Conservation (phyloP, 2,113 vertebrate genomes). For the Myotis davidii region DNA sequence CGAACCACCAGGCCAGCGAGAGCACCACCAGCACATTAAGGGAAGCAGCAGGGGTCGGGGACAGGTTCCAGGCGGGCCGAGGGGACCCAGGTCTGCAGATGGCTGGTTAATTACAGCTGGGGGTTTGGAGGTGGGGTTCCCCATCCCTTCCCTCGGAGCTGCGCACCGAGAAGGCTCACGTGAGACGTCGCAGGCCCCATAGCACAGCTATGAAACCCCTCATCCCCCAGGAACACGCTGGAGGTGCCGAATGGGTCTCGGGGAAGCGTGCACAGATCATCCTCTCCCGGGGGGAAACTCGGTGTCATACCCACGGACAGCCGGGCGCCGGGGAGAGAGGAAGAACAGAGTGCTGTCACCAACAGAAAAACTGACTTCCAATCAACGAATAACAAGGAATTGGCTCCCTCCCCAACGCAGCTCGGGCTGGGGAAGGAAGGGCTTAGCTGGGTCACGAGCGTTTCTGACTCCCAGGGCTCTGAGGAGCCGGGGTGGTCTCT, state of each 20-base stretch:
- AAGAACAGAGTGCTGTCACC: slow-evolving; percentile 15
- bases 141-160: neutral
- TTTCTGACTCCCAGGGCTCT: neutral
- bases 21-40: neutral
- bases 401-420: neutral
- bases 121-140: neutral
- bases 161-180: neutral
- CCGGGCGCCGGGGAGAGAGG: neutral
- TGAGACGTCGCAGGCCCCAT: neutral
- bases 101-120: neutral
- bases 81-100: neutral
- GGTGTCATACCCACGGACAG: neutral
- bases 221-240: neutral
- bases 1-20: slow-evolving; percentile 1
- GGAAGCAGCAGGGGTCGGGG: neutral
- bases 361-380: slow-evolving; percentile 39
- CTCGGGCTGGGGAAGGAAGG: neutral
- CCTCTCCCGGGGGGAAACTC: slow-evolving; percentile 50
- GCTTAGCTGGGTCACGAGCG: neutral
- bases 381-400: neutral
- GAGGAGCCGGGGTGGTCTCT: fast-evolving
- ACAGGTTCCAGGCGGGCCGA: neutral
- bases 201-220: neutral
- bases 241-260: neutral
- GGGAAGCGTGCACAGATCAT: slow-evolving; percentile 18